These are phyloP conservation scores for Caenorhabditis sp. DNA, from an alignment of 2,888 invertebrate genomes.

Conservation along the genomic window DNA sequence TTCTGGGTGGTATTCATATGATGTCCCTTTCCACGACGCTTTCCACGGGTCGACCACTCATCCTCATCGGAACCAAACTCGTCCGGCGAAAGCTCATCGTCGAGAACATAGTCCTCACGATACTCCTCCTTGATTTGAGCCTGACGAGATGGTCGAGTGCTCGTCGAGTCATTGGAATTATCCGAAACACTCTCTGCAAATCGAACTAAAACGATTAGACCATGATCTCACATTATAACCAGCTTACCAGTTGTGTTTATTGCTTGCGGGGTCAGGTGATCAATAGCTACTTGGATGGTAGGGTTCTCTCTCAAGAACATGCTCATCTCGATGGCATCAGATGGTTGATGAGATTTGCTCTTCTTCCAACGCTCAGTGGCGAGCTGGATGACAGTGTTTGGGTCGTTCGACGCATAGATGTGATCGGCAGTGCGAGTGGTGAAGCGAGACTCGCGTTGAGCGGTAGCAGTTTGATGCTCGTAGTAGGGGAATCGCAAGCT, in stretches of 20 bases:
- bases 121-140: slow-evolving; percentile 59
- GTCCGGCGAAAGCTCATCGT: slow-evolving; percentile 73
- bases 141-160: slow-evolving; percentile 38
- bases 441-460: slow-evolving; percentile 76
- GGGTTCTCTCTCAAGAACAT: slow-evolving; percentile 80
- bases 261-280: slow-evolving; percentile 59
- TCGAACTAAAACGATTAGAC: slow-evolving; percentile 14
- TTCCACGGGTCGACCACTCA: slow-evolving; percentile 78
- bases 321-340: slow-evolving; percentile 80
- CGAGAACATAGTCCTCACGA: slow-evolving; percentile 72
- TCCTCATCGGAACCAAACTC: slow-evolving; percentile 79
- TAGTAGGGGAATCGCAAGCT: slow-evolving; percentile 75
- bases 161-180: slow-evolving; percentile 59
- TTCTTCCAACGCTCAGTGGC: slow-evolving; percentile 78
- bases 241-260: slow-evolving; percentile 26
- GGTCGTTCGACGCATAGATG: slow-evolving; percentile 68
- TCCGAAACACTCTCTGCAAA: slow-evolving; percentile 54
- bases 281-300: slow-evolving; percentile 73
- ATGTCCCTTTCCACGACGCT: slow-evolving; percentile 60
- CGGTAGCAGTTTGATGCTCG: slow-evolving; percentile 82
- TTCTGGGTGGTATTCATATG: slow-evolving; percentile 27
- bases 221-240: neutral
- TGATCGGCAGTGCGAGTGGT: slow-evolving; percentile 74
- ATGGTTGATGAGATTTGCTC: slow-evolving; percentile 71
- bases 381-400: slow-evolving; percentile 76